These are phyloP conservation scores for Lacerta bilineata DNA, from an alignment of 2,797 vertebrate genomes.

Conservation along the genomic window DNA sequence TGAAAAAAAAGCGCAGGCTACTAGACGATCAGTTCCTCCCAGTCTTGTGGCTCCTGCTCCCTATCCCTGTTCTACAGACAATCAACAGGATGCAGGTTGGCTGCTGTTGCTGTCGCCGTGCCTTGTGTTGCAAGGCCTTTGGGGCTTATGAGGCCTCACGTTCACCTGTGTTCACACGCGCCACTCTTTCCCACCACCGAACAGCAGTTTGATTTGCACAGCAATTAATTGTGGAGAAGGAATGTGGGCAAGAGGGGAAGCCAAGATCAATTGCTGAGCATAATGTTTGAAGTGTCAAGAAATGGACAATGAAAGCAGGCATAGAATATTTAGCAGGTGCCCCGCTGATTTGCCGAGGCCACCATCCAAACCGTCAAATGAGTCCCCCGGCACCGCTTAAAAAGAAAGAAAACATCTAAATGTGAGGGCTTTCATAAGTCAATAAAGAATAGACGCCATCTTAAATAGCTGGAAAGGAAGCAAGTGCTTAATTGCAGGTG, in stretches of 20 bases:
- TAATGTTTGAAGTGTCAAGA: slow-evolving; percentile 66
- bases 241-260: slow-evolving; percentile 10
- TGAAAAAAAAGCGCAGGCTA: too few relatives aligned
- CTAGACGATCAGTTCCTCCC: neutral
- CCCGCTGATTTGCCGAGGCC: slow-evolving; percentile 66
- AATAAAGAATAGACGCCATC: slow-evolving; percentile 70
- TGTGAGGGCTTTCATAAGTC: slow-evolving; percentile 61
- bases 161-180: slow-evolving; percentile 1
- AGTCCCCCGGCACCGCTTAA: slow-evolving; percentile 54
- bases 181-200: slow-evolving; percentile 38
- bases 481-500: slow-evolving; percentile 67
- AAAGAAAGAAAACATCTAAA: slow-evolving; percentile 45
- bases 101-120: neutral
- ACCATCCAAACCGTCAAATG: slow-evolving; percentile 60
- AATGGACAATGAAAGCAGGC: slow-evolving; percentile 70
- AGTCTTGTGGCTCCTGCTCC: neutral
- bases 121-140: neutral
- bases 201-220: slow-evolving; percentile 60
- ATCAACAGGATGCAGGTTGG: neutral
- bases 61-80: neutral
- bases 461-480: slow-evolving; percentile 74
- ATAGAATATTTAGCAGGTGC: slow-evolving; percentile 56
- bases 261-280: slow-evolving; percentile 61
- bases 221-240: slow-evolving; percentile 50
- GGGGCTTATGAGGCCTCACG: neutral